These are phyloP conservation scores for Halcyon badia DNA, from an alignment of 2,797 vertebrate genomes.

Conservation along the genomic window DNA sequence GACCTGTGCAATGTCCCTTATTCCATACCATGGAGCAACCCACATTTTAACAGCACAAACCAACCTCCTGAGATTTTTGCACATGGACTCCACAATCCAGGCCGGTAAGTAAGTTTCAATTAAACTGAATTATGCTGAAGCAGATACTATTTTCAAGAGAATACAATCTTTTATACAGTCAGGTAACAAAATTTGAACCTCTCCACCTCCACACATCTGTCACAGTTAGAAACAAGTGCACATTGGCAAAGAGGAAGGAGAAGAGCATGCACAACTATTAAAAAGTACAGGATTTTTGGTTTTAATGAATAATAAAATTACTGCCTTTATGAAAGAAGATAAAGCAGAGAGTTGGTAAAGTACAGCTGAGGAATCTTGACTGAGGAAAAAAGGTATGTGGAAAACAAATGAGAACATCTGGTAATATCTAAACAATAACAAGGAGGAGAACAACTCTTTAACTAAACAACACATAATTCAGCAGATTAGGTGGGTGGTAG, in stretches of 20 bases:
- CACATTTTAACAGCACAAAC: slow-evolving; percentile 99
- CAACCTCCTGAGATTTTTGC: slow-evolving; percentile 98
- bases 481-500: slow-evolving; percentile 44
- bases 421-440: slow-evolving; percentile 61
- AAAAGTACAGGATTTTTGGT: neutral
- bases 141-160: neutral
- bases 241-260: neutral
- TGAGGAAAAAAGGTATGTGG: neutral
- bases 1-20: slow-evolving; percentile 90
- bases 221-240: neutral
- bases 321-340: neutral
- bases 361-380: neutral
- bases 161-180: neutral
- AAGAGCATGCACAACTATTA: neutral
- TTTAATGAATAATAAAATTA: neutral
- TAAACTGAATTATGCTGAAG: neutral
- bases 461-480: slow-evolving; percentile 61
- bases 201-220: neutral
- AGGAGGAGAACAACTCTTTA: slow-evolving; percentile 47
- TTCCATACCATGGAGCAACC: slow-evolving; percentile 93
- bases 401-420: slow-evolving; percentile 63
- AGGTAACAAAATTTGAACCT: neutral
- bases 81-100: slow-evolving; percentile 96
- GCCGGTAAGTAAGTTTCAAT: slow-evolving; percentile 87
- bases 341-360: neutral